Conservation (phyloP, 2,888 invertebrate species). For the Clunio marinus region DNA sequence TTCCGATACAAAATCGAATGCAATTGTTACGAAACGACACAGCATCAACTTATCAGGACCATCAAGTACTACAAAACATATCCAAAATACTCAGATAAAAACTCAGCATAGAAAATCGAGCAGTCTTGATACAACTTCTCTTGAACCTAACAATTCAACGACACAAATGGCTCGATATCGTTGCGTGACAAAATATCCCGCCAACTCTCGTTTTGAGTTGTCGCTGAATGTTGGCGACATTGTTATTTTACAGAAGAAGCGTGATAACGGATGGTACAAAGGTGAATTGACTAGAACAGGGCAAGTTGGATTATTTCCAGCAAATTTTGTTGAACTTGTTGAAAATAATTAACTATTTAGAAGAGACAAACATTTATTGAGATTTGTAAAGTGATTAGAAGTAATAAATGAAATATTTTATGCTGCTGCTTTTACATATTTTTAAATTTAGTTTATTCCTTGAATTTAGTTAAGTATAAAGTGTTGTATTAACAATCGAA, state of each 20-base stretch:
- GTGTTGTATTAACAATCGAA: too few relatives aligned
- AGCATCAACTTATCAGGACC: slow-evolving; percentile 44
- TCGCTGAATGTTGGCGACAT: slow-evolving; percentile 87
- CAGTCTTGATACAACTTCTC: slow-evolving; percentile 69
- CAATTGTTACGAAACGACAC: not conserved
- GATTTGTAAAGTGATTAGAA: too few relatives aligned
- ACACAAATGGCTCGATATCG: slow-evolving; percentile 59
- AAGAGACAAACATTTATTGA: too few relatives aligned
- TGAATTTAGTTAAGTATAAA: too few relatives aligned
- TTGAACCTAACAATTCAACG: slow-evolving; percentile 41
- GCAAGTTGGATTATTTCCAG: slow-evolving; percentile 89
- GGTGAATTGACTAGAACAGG: slow-evolving; percentile 87
- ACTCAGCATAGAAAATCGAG: slow-evolving; percentile 74
- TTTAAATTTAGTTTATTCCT: too few relatives aligned
- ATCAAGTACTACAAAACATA: slow-evolving; percentile 47
- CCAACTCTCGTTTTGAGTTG: slow-evolving; percentile 88
- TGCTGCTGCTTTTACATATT: too few relatives aligned
- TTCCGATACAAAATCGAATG: not conserved
- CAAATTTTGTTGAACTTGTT: slow-evolving; percentile 77
- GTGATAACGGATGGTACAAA: slow-evolving; percentile 94
- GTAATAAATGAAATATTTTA: too few relatives aligned
- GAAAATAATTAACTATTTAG: not conserved
- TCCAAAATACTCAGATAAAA: not conserved
- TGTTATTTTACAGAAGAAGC: slow-evolving; percentile 84
- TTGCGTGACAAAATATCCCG: slow-evolving; percentile 90